A percentile compares a stretch with the other conserved stretches of the same genome.
phyloP scores from a whole-genome alignment of 2,888 invertebrate species.

The Nematopogon swammerdamellus region DNA sequence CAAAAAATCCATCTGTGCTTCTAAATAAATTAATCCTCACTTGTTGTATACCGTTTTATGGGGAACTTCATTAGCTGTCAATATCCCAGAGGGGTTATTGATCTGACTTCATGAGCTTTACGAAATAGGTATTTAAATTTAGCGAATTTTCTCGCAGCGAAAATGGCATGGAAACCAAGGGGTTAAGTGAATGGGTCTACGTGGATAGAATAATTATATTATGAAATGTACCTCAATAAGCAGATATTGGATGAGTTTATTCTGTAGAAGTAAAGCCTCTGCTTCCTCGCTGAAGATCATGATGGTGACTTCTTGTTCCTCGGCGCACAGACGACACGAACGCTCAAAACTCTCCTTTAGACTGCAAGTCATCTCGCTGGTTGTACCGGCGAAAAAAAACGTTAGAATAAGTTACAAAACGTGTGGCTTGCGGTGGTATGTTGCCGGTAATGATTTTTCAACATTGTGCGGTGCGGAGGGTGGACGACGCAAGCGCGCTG shows the following conservation, averaged over 20 bases:
- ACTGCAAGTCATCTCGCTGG: conserved; percentile 18
- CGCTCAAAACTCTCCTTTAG: conserved; percentile 31
- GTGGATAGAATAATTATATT: no score
- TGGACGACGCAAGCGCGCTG: conserved; percentile 31
- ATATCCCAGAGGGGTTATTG: no score
- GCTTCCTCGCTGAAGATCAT: conserved; percentile 66
- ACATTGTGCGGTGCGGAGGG: conserved; percentile 15
- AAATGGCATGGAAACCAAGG: no score
- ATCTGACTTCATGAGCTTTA: no score
- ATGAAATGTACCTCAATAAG: conserved; percentile 66
- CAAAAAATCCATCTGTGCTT: no score
- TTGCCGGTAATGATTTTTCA: conserved; percentile 30
- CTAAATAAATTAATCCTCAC: no score
- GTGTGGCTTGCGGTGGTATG: not conserved
- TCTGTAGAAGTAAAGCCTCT: conserved; percentile 59
- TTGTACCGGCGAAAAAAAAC: no score
- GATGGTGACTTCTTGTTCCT: conserved; percentile 56
- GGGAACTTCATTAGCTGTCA: no score
- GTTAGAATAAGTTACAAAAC: not conserved
- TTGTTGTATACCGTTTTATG: no score
- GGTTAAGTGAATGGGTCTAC: no score
- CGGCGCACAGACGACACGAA: conserved; percentile 64
- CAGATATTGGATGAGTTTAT: conserved; percentile 66
- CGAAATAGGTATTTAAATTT: no score
- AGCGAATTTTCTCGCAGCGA: no score